phyloP scores from a whole-genome alignment of 2,113 vertebrate genomes.

The Erythrolamprus reginae region DNA sequence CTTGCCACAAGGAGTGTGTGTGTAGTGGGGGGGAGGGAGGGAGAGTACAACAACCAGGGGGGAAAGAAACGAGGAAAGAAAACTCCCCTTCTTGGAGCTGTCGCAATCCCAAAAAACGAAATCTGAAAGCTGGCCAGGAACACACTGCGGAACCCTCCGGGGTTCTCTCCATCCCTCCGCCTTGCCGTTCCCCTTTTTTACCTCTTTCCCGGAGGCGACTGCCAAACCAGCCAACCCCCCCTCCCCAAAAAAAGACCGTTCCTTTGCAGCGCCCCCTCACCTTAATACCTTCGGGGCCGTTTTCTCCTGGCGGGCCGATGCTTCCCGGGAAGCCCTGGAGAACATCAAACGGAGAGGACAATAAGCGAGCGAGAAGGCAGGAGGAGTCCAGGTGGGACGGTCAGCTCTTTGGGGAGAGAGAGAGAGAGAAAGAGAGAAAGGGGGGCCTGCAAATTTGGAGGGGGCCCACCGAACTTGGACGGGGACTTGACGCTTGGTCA shows the following conservation, averaged over 20 bases:
- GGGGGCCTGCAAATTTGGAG: no score
- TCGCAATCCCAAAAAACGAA: constrained; percentile 65
- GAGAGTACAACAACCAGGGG: no score
- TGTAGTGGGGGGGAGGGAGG: no score
- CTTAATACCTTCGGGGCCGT: constrained; percentile 92
- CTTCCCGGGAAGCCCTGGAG: constrained; percentile 93
- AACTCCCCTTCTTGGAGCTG: constrained; percentile 48
- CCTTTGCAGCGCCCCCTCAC: constrained; percentile 65
- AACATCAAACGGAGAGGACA: constrained; percentile 40
- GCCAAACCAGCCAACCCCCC: constrained; percentile 33
- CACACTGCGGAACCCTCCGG: constrained; percentile 49
- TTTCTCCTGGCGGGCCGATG: constrained; percentile 93
- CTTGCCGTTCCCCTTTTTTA: constrained; percentile 36
- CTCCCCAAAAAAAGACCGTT: background rate
- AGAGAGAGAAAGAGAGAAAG: no score
- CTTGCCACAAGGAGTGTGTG: constrained; percentile 25
- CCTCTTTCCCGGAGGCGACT: constrained; percentile 19
- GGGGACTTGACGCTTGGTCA: background rate
- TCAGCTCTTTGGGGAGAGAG: background rate
- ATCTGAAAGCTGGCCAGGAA: constrained; percentile 49
- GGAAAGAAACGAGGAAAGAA: constrained; percentile 17
- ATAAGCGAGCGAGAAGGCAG: no score
- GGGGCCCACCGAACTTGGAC: no score
- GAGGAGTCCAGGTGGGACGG: background rate
- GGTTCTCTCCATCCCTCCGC: background rate